Base-by-base conservation (phyloP, 92 coral and sea anemone genomes). In the Pocillopora grandis region DNA sequence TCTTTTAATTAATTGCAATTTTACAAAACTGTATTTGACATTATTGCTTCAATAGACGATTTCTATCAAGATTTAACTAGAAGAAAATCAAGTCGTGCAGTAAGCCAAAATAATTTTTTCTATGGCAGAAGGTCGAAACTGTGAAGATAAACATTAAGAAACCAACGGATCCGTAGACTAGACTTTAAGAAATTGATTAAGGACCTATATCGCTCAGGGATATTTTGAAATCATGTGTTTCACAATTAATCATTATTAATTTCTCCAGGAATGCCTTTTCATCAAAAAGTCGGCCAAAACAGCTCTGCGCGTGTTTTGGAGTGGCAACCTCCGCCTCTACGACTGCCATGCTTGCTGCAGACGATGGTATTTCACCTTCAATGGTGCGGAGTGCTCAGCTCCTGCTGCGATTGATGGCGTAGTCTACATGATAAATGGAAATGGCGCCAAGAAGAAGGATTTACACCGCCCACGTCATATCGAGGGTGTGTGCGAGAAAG, bases 391-490 rank as follows among this genome's bases (percentile, higher is more conserved):
- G 61, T 84, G 87, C 71, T 23, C 75, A 27, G 23, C 27, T 27
- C 11, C 1, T 84, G 87, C 82, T 84, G 87, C 66, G 66, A 71
- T 84, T 60, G 87, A 84, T 55, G 87, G 87, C 17, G 71, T 84
- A 31, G 76, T 84, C 3, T 76, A 76, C 87, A 37, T 65, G 82
- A 16, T 0, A 0, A 12, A 84, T 63, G 87, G 87, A 20, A 76
- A 48, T 55, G 82, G 66, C 60, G 59, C 59, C 20, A 63, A 27
- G 27, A 27, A 27, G 27, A 72, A 27, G 27, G 27, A 27, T 27
- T 27, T 27, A 27, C 27, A 27, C 27, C 27, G 27, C 27, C 27
- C 27, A 37, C 76, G 76, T 2, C 76, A 72, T 35, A 42, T 72
- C 76, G 76, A 72, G 42, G 49, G 49, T 42, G 84, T 78, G 77